These are phyloP conservation scores for Melanotaenia boesemani DNA, from an alignment of 2,797 vertebrate species.

Conservation along the genomic window DNA sequence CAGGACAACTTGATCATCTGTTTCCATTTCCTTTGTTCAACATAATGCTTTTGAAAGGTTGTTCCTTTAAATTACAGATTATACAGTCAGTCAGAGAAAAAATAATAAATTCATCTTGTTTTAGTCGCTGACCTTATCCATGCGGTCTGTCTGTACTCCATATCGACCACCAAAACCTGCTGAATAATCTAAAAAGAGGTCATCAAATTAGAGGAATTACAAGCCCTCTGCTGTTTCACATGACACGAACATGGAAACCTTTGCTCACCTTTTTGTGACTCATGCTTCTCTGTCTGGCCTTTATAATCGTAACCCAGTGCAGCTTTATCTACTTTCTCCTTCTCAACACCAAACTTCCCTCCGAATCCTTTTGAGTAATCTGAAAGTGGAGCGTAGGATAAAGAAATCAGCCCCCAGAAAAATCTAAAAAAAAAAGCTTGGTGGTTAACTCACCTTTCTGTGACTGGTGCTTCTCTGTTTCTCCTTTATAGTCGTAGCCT, in stretches of 20 bases:
- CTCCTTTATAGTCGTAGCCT: conserved; percentile 90
- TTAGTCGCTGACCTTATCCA: conserved; percentile 89
- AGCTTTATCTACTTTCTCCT: conserved; percentile 87
- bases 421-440: background rate
- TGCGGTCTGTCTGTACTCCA: conserved; percentile 90
- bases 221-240: background rate
- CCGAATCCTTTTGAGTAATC: conserved; percentile 94
- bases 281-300: conserved; percentile 82
- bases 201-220: background rate
- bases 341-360: conserved; percentile 91
- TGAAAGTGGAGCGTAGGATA: conserved; percentile 34
- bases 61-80: background rate
- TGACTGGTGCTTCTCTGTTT: conserved; percentile 90
- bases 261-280: conserved; percentile 85
- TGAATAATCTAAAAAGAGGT: conserved; percentile 86
- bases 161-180: conserved; percentile 94
- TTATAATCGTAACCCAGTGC: conserved; percentile 83
- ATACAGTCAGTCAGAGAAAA: background rate
- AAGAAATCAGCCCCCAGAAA: background rate
- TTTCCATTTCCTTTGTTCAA: background rate
- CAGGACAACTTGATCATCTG: no score
- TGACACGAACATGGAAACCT: background rate
- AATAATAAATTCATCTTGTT: background rate
- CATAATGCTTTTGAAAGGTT: background rate
- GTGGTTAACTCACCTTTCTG: conserved; percentile 84